phyloP scores from a whole-genome alignment of 2,113 vertebrate genomes.

The Collichthys lucidus region DNA sequence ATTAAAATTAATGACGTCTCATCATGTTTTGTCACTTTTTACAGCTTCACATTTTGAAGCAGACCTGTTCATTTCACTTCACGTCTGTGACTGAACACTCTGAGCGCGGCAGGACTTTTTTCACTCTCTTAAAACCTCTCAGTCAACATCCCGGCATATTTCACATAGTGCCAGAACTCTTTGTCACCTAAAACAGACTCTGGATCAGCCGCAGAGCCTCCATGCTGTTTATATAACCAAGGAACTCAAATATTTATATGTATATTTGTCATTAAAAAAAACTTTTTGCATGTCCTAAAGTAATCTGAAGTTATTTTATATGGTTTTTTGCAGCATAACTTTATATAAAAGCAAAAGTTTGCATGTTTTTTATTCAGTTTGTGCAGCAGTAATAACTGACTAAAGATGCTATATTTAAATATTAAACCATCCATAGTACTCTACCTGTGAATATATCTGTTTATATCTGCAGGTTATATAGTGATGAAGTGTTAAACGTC shows the following conservation, averaged over 20 bases:
- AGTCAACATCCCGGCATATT: conserved; percentile 78
- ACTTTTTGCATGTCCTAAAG: not conserved
- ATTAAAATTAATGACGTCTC: not conserved
- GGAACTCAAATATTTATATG: no score
- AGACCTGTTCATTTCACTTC: not conserved
- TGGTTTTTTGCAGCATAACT: not conserved
- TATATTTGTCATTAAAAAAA: not conserved
- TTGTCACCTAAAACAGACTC: conserved; percentile 38
- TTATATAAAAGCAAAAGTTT: not conserved
- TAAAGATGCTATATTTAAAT: not conserved
- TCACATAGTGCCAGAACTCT: conserved; percentile 76
- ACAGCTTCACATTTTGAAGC: no score
- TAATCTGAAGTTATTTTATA: not conserved
- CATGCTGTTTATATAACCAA: not conserved
- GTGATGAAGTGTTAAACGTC: not conserved
- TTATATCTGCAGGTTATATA: not conserved
- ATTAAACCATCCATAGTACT: not conserved
- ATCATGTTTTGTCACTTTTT: not conserved
- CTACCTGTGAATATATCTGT: not conserved
- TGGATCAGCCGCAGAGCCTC: not conserved
- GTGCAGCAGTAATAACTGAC: not conserved
- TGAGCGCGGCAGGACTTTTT: conserved; percentile 19
- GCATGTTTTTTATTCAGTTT: not conserved
- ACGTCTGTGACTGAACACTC: not conserved
- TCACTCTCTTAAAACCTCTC: conserved; percentile 71